Evolutionary conservation across 2,888 invertebrate genomes (phyloP).

Genomic region (Cenopis cana): DNA sequence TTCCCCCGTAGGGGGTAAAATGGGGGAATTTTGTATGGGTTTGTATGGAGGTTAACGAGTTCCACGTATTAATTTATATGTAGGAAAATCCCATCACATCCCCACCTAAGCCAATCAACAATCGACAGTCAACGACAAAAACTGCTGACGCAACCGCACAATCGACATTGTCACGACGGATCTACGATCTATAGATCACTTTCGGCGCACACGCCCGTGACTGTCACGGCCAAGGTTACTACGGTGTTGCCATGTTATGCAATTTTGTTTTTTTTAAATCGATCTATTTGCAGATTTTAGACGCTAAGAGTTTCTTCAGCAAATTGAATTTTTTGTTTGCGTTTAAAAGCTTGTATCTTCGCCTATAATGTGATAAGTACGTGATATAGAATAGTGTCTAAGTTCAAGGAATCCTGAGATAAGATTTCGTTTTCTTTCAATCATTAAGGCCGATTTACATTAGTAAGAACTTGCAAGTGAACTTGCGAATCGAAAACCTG

Average conservation of each 20-base stretch:
- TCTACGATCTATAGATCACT: constrained; percentile 61
- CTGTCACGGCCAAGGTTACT: constrained; percentile 67
- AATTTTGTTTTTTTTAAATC: constrained; percentile 34
- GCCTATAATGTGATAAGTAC: too few relatives aligned
- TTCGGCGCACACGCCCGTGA: constrained; percentile 57
- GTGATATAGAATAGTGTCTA: too few relatives aligned
- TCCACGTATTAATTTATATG: neutral
- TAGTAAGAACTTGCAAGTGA: too few relatives aligned
- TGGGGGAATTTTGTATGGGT: too few relatives aligned
- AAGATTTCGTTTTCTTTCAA: too few relatives aligned
- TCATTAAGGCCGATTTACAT: too few relatives aligned
- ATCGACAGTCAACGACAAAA: constrained; percentile 14
- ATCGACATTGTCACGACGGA: constrained; percentile 49
- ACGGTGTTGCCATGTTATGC: constrained; percentile 48
- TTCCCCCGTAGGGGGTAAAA: too few relatives aligned
- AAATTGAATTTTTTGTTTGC: too few relatives aligned
- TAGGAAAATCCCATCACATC: constrained; percentile 2
- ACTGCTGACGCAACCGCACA: constrained; percentile 41
- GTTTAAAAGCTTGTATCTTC: too few relatives aligned
- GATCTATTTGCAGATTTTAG: neutral
- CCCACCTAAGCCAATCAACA: neutral
- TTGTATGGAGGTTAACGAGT: too few relatives aligned
- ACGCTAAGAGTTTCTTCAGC: neutral
- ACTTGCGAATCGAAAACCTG: too few relatives aligned
- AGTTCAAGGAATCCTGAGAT: too few relatives aligned